Percentiles rank a stretch among this genome's conserved stretches.
phyloP scores from a whole-genome alignment of 23 tunicate genomes.

The Ciona savignyi region DNA sequence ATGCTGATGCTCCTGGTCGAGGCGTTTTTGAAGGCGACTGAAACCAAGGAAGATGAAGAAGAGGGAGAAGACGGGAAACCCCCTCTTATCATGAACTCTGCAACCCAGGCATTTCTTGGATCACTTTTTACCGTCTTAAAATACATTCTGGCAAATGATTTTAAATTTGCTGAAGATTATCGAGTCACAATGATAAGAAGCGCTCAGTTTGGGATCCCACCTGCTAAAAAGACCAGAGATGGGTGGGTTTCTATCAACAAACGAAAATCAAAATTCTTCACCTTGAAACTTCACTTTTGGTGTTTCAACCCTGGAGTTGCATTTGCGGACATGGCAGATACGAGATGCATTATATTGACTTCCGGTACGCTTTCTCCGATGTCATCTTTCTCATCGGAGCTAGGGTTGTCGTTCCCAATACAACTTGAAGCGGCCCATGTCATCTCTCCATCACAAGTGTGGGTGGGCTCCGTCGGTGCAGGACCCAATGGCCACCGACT shows the following conservation, averaged over 20 bases:
- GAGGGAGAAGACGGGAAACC: conserved; percentile 19
- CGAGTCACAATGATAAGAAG: conserved; percentile 37
- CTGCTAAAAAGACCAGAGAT: conserved; percentile 59
- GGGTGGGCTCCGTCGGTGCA: conserved; percentile 77
- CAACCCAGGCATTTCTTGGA: conserved; percentile 48
- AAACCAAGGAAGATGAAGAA: conserved; percentile 35
- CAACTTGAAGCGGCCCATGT: conserved; percentile 86
- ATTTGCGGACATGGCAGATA: conserved; percentile 23
- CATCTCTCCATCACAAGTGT: conserved; percentile 74
- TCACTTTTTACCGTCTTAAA: conserved; percentile 62
- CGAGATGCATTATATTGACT: conserved; percentile 52
- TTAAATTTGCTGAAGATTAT: conserved; percentile 54
- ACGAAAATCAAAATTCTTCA: conserved; percentile 38
- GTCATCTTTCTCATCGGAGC: conserved; percentile 88
- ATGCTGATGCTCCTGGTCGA: conserved; percentile 39
- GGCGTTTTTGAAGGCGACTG: conserved; percentile 23
- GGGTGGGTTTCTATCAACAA: conserved; percentile 77
- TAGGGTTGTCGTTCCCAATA: conserved; percentile 76
- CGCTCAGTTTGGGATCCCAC: conserved; percentile 48
- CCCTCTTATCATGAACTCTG: conserved; percentile 35
- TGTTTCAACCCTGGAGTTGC: conserved; percentile 92
- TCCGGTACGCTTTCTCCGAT: conserved; percentile 93
- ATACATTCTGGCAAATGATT: conserved; percentile 22
- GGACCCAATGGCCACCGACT: conserved; percentile 66
- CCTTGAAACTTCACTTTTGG: conserved; percentile 71